Evolutionary conservation across 1,140 invertebrate species (phyloP).

Genomic region (Marisa cornuarietis): DNA sequence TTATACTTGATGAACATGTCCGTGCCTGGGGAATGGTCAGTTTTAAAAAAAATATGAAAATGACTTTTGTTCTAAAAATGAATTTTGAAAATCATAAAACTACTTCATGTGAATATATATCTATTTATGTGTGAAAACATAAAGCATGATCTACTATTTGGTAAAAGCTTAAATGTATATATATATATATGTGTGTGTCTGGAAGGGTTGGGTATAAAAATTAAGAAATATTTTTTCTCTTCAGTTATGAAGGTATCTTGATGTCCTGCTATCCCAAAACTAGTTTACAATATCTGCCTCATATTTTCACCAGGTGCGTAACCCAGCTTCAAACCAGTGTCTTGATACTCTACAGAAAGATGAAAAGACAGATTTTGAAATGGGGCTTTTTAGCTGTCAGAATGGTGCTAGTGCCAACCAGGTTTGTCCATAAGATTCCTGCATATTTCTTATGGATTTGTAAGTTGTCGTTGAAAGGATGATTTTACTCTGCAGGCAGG

Average conservation of each 20-base stretch:
- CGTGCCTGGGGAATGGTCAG: conserved; percentile 61
- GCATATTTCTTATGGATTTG: not conserved
- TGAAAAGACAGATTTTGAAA: conserved; percentile 75
- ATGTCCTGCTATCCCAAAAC: too few species aligned
- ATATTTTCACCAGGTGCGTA: conserved; percentile 61
- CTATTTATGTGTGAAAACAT: too few species aligned
- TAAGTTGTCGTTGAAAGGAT: not conserved
- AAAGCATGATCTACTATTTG: too few species aligned
- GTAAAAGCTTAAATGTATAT: too few species aligned
- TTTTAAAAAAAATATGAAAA: too few species aligned
- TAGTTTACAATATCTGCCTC: not conserved
- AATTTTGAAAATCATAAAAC: too few species aligned
- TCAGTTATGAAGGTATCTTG: too few species aligned
- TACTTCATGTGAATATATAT: not conserved
- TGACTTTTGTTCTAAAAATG: not conserved
- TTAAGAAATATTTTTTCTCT: too few species aligned
- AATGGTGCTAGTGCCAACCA: conserved; percentile 71
- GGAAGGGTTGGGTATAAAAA: not conserved
- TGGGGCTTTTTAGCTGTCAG: conserved; percentile 83
- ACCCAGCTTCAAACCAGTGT: conserved; percentile 73
- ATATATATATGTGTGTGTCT: not conserved
- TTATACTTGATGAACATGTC: conserved; percentile 78
- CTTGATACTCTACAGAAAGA: conserved; percentile 82
- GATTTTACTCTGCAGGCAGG: not conserved
- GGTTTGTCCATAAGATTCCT: conserved; percentile 53